Evolutionary conservation across 2,113 vertebrate species (phyloP).

Genomic region (Dasyornis broadbenti): DNA sequence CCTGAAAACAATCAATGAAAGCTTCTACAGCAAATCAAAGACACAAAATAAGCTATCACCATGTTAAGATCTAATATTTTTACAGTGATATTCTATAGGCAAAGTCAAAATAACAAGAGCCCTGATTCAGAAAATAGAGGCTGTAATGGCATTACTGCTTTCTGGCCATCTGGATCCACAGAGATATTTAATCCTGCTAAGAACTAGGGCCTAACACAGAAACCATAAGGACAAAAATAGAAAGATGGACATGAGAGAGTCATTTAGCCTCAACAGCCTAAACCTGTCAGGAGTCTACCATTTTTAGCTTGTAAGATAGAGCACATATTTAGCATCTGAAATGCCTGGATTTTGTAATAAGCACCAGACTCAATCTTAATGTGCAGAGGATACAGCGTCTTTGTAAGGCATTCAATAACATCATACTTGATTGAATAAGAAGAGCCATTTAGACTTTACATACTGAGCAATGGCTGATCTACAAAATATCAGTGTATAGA

Average conservation of each 20-base stretch:
- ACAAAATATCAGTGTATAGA: conserved; percentile 55
- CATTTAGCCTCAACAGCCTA: background rate
- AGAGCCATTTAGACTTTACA: conserved; percentile 62
- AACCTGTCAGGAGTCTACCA: background rate
- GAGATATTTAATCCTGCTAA: background rate
- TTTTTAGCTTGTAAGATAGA: conserved; percentile 42
- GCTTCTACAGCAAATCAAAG: background rate
- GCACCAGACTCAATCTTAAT: conserved; percentile 66
- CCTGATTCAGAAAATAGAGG: background rate
- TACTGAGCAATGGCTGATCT: conserved; percentile 63
- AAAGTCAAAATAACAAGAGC: background rate
- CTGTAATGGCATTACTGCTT: background rate
- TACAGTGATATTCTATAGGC: background rate
- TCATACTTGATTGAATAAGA: conserved; percentile 60
- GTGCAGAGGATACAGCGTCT: conserved; percentile 58
- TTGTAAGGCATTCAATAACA: conserved; percentile 60
- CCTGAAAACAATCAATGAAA: background rate
- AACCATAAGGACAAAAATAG: background rate
- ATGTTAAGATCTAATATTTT: background rate
- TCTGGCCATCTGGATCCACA: background rate
- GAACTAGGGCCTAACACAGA: background rate
- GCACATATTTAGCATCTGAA: conserved; percentile 64
- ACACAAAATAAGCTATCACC: background rate
- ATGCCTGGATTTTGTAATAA: conserved; percentile 63
- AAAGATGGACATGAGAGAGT: background rate